These are phyloP conservation scores for Lasioglossum oenotherae DNA, from an alignment of 2,888 invertebrate genomes.

Conservation along the genomic window DNA sequence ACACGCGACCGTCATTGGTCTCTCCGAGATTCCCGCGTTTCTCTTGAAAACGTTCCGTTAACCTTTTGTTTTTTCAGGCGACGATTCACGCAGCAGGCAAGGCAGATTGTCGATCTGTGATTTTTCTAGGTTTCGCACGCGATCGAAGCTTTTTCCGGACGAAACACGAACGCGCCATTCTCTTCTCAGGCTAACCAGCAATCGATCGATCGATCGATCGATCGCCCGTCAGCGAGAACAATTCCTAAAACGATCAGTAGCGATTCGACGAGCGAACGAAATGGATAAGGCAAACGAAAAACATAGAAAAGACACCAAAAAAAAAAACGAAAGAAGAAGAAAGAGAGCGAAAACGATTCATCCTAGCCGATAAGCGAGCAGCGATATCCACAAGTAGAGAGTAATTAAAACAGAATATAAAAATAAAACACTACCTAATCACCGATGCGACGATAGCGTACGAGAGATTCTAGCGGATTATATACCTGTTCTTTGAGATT, in stretches of 20 bases:
- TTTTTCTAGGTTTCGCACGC: conserved; percentile 7
- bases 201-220: conserved; percentile 25
- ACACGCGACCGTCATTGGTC: neutral
- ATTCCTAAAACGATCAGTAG: conserved; percentile 60
- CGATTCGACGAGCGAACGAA: neutral
- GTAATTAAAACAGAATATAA: conserved; percentile 18
- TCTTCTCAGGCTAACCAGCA: conserved; percentile 48
- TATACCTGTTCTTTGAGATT: conserved; percentile 65
- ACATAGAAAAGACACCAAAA: neutral
- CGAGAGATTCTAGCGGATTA: conserved; percentile 45
- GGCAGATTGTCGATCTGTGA: neutral
- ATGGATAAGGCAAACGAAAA: neutral
- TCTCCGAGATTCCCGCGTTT: neutral
- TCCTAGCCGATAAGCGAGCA: conserved; percentile 55
- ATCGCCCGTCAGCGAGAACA: conserved; percentile 18
- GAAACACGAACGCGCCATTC: conserved; percentile 36
- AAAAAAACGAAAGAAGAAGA: neutral
- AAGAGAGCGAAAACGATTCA: conserved; percentile 40
- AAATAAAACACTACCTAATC: conserved; percentile 32
- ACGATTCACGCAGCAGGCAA: neutral
- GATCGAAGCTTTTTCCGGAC: neutral
- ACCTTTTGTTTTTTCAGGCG: neutral
- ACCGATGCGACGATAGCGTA: conserved; percentile 32
- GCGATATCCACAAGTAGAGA: conserved; percentile 50
- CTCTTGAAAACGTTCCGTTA: neutral